These are phyloP conservation scores for Aleiodes testaceus DNA, from an alignment of 2,888 invertebrate genomes.

Conservation along the genomic window DNA sequence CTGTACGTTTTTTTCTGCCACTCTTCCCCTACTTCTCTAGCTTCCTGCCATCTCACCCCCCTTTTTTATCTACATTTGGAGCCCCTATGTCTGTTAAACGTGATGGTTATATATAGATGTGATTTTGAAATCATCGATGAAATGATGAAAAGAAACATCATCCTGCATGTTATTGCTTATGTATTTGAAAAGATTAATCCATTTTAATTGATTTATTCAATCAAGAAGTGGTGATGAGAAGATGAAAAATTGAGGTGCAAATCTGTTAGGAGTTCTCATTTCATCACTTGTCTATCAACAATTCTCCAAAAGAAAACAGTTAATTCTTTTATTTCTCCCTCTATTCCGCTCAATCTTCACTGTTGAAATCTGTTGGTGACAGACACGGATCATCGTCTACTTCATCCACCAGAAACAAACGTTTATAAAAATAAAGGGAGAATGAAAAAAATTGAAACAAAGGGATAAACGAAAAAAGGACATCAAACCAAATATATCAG, in stretches of 20 bases:
- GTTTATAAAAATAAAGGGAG: no score
- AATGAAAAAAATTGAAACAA: background rate
- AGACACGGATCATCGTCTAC: conserved; percentile 4
- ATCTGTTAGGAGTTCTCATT: background rate
- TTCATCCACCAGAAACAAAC: background rate
- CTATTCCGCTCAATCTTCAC: conserved; percentile 2
- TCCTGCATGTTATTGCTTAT: conserved; percentile 2
- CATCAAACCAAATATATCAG: conserved; percentile 26
- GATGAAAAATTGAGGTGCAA: background rate
- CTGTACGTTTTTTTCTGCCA: conserved; percentile 35
- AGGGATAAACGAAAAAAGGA: background rate
- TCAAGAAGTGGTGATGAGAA: no score
- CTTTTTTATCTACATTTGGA: background rate
- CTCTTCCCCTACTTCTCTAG: background rate
- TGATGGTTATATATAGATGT: conserved; percentile 18
- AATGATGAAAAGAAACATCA: background rate
- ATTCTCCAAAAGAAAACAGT: background rate
- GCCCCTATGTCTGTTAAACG: background rate
- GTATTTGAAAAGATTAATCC: background rate
- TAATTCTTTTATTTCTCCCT: background rate
- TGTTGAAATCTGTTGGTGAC: conserved; percentile 6
- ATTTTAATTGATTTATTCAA: background rate
- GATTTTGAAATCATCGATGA: conserved; percentile 26
- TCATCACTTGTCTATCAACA: conserved; percentile 1
- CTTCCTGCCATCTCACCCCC: conserved; percentile 2